phyloP scores from a whole-genome alignment of 2,113 vertebrate species.

The Ictalurus punctatus region DNA sequence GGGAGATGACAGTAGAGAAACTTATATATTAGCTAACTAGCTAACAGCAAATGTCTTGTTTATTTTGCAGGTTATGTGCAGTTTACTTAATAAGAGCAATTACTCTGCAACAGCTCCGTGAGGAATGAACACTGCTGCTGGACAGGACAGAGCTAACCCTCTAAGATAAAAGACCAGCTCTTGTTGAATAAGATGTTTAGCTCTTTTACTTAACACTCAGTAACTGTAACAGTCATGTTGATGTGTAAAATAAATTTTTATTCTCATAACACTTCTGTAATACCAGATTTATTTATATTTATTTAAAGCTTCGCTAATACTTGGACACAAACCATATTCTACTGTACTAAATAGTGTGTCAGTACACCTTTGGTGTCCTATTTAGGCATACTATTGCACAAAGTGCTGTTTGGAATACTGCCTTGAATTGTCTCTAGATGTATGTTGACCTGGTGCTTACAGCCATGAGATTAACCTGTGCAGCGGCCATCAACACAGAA shows the following conservation, averaged over 20 bases:
- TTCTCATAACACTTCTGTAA: not conserved
- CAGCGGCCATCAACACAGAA: not conserved
- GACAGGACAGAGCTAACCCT: not conserved
- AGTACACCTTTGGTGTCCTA: not conserved
- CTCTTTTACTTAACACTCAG: not conserved
- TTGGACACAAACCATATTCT: not conserved
- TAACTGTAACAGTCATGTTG: not conserved
- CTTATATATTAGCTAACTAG: not conserved
- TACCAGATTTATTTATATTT: not conserved
- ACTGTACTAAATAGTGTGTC: not conserved
- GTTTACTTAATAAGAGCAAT: not conserved
- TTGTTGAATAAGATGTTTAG: not conserved
- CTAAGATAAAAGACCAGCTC: not conserved
- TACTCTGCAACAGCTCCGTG: not conserved
- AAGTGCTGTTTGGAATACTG: not conserved
- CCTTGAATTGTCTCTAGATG: not conserved
- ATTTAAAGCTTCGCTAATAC: not conserved
- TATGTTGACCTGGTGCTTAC: not conserved
- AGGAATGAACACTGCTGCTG: not conserved
- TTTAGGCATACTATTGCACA: not conserved
- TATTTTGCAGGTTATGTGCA: not conserved
- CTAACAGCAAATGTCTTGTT: not conserved
- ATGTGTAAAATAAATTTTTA: not conserved
- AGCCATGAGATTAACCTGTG: not conserved
- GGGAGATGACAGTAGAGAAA: not conserved